Evolutionary conservation across 2,113 vertebrate species (phyloP).

Genomic region (Pica pica): DNA sequence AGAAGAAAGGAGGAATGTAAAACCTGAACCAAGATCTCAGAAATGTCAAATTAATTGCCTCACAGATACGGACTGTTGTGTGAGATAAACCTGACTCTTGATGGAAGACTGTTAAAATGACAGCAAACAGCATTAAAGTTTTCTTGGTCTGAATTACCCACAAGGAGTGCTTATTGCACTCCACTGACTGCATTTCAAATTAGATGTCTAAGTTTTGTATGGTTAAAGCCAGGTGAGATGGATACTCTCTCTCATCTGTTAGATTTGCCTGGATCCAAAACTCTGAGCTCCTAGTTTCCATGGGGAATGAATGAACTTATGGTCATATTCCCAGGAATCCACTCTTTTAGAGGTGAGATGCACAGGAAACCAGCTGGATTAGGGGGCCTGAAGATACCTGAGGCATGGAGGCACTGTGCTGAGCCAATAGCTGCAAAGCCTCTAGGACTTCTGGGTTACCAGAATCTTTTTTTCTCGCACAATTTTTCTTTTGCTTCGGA

Average conservation of each 20-base stretch:
- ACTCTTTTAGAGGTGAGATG: not conserved
- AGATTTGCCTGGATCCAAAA: not conserved
- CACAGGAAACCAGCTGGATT: not conserved
- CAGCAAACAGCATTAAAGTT: not conserved
- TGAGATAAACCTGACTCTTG: not conserved
- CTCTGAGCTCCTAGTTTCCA: not conserved
- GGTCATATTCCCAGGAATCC: not conserved
- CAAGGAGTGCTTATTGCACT: not conserved
- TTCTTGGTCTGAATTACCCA: not conserved
- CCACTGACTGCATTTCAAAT: not conserved
- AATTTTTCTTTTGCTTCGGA: not conserved
- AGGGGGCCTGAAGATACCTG: not conserved
- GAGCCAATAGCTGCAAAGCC: not conserved
- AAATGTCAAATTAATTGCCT: not conserved
- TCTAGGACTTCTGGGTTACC: not conserved
- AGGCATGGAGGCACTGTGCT: not conserved
- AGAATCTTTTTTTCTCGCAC: not conserved
- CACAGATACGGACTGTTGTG: rapidly evolving
- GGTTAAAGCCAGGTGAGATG: not conserved
- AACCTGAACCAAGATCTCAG: not conserved
- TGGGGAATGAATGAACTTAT: not conserved
- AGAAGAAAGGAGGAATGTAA: not conserved
- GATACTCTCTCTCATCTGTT: not conserved
- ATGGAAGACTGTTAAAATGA: not conserved
- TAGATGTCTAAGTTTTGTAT: not conserved